Evolutionary conservation across 2,888 invertebrate genomes (phyloP).

Genomic region (Lasioglossum morio): DNA sequence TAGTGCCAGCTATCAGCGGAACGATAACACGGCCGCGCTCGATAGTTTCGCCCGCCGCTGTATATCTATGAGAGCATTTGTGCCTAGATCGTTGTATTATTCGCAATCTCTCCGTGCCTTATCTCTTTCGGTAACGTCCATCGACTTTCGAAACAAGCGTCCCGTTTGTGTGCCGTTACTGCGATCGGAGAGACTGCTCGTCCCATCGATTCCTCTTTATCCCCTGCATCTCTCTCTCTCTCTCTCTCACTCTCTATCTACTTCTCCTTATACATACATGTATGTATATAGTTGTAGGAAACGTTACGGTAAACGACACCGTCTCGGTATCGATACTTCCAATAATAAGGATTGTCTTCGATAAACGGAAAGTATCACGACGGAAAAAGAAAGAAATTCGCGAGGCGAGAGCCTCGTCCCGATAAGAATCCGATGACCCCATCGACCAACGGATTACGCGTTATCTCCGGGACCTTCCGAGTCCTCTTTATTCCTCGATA

Average conservation of each 20-base stretch:
- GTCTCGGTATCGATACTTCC: conserved; percentile 27
- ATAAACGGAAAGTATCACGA: conserved; percentile 17
- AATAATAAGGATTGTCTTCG: conserved; percentile 21
- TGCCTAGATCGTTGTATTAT: conserved; percentile 67
- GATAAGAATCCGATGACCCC: conserved; percentile 32
- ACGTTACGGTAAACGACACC: conserved; percentile 38
- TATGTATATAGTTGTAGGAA: conserved; percentile 16
- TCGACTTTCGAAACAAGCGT: conserved; percentile 66
- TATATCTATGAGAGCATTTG: conserved; percentile 67
- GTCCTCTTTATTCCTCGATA: conserved; percentile 15
- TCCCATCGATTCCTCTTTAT: conserved; percentile 31
- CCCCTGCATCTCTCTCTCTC: background rate
- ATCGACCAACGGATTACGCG: conserved; percentile 22
- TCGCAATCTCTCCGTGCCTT: conserved; percentile 67
- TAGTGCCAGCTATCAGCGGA: conserved; percentile 77
- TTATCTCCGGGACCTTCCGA: conserved; percentile 6
- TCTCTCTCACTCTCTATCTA: background rate
- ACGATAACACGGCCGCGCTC: conserved; percentile 76
- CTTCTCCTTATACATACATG: background rate
- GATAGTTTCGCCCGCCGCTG: conserved; percentile 62
- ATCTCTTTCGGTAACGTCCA: conserved; percentile 65
- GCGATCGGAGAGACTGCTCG: conserved; percentile 33
- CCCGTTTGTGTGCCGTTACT: conserved; percentile 47
- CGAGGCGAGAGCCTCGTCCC: background rate
- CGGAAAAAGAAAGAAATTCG: background rate